A percentile compares a stretch with the other conserved stretches of the same genome.
phyloP scores from a whole-genome alignment of 2,888 invertebrate species.

The Apamea anceps region DNA sequence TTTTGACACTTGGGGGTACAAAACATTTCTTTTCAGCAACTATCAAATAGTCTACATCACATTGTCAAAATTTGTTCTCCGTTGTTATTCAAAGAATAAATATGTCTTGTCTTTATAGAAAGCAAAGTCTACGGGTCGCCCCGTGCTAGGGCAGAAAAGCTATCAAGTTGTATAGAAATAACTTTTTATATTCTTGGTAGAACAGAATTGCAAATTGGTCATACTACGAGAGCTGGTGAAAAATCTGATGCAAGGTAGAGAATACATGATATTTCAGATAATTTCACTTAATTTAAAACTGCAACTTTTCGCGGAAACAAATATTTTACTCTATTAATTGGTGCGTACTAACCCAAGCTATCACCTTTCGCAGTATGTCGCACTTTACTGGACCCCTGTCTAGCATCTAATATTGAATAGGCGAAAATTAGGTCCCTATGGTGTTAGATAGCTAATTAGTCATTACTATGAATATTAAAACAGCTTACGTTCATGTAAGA shows the following conservation, averaged over 20 bases:
- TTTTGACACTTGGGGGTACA: neutral
- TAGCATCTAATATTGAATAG: neutral
- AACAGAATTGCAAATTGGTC: neutral
- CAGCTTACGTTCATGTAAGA: constrained; percentile 79
- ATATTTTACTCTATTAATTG: neutral
- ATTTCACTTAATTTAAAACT: neutral
- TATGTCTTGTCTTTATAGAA: neutral
- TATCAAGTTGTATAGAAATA: neutral
- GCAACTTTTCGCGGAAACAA: neutral
- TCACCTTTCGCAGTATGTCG: too few relatives aligned
- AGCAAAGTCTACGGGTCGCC: neutral
- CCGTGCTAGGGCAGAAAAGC: neutral
- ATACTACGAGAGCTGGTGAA: neutral
- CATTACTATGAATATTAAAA: neutral
- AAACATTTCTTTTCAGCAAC: neutral
- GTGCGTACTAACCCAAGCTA: neutral
- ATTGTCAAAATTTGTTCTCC: too few relatives aligned
- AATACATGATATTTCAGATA: neutral
- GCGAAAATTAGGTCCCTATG: neutral
- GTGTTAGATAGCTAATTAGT: neutral
- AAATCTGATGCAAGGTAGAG: too few relatives aligned
- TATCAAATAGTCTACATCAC: neutral
- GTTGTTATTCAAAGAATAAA: too few relatives aligned
- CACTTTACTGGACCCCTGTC: neutral
- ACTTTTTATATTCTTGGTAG: too few relatives aligned